phyloP scores from a whole-genome alignment of 2,888 invertebrate species.

The Folsomia manolachei region DNA sequence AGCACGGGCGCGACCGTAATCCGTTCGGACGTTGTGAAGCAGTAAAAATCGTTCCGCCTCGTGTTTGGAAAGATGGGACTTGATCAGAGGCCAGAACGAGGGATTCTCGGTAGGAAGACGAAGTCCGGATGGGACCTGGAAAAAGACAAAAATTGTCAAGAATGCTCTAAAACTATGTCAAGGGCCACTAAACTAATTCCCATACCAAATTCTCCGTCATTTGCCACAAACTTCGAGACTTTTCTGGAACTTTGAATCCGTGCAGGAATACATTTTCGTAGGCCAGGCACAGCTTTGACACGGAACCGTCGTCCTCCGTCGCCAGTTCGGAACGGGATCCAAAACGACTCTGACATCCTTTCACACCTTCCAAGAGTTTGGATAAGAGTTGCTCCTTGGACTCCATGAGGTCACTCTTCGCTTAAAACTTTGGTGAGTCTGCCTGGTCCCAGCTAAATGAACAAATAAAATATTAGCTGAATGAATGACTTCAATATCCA shows the following conservation, averaged over 20 bases:
- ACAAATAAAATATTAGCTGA: no score
- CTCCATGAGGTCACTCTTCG: no score
- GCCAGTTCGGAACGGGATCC: conserved; percentile 85
- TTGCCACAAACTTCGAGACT: conserved; percentile 26
- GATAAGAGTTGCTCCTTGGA: neutral
- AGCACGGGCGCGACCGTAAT: conserved; percentile 74
- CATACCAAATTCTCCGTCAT: conserved; percentile 29
- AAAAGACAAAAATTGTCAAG: neutral
- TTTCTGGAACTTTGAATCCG: conserved; percentile 60
- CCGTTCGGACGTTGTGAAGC: conserved; percentile 66
- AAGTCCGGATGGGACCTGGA: neutral
- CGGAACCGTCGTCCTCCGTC: conserved; percentile 73
- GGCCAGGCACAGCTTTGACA: conserved; percentile 65
- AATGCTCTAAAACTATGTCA: neutral
- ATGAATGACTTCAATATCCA: no score
- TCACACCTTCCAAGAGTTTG: conserved; percentile 58
- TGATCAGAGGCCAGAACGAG: conserved; percentile 55
- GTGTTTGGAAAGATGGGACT: conserved; percentile 73
- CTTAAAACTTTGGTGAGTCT: no score
- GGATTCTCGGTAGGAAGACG: conserved; percentile 51
- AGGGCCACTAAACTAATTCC: neutral
- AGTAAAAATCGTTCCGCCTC: conserved; percentile 80
- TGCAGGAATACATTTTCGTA: conserved; percentile 75
- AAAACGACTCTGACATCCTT: conserved; percentile 80
- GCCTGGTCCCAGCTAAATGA: no score